Conservation (phyloP, 2,113 vertebrate genomes). For the Caracal caracal region DNA sequence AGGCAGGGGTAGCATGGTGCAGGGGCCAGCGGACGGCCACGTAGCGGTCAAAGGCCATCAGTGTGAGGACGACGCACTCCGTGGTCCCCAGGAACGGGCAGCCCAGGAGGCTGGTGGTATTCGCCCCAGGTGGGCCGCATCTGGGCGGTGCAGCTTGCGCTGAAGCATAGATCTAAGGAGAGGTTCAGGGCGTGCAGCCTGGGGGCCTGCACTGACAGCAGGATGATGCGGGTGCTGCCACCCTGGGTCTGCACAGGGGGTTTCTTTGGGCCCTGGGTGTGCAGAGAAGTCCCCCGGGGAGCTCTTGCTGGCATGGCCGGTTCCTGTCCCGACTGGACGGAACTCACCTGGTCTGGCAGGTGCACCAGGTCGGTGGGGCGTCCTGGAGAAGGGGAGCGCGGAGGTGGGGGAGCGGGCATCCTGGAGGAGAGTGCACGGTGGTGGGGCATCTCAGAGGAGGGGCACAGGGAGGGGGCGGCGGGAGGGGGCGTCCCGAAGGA, state of each 20-base stretch:
- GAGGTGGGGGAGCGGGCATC: too few species aligned
- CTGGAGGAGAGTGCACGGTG: too few species aligned
- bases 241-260: background rate
- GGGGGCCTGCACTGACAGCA: slow-evolving; percentile 38
- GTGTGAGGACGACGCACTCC: slow-evolving; percentile 10
- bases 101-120: slow-evolving; percentile 53
- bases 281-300: slow-evolving; percentile 35
- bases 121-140: slow-evolving; percentile 39
- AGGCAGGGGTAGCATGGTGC: slow-evolving; percentile 21
- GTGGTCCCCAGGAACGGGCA: background rate
- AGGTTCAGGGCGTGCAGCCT: slow-evolving; percentile 24
- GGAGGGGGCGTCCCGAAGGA: background rate
- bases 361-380: background rate
- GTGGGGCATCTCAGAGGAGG: too few species aligned
- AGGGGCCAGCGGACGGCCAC: slow-evolving; percentile 57
- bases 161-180: slow-evolving; percentile 57
- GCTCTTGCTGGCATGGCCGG: background rate
- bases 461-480: background rate
- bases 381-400: background rate
- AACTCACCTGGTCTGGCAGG: background rate
- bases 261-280: background rate
- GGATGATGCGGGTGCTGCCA: slow-evolving; percentile 58
- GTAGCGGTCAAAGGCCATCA: slow-evolving; percentile 62
- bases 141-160: slow-evolving; percentile 38
- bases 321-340: background rate